Evolutionary conservation across 2,797 vertebrate species (phyloP), one percentile per base, ranked within the genome.

Genomic region (Carapus acus): DNA sequence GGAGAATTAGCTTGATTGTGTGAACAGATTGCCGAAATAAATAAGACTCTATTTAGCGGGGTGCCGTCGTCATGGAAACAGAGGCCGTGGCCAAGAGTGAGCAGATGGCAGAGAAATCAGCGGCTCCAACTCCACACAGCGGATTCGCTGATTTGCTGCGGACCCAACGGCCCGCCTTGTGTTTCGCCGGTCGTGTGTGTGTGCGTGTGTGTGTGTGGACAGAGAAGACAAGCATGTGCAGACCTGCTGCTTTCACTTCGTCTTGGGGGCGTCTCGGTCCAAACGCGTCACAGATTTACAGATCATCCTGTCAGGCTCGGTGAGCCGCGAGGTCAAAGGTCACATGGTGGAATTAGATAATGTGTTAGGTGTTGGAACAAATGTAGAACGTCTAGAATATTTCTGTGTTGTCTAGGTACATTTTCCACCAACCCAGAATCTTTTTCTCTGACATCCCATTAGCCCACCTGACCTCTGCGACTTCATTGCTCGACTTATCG

Each of bases 61-160:
- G 63, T 23, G 0, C 29, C 2, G 82, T 85, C 73, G 80, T 74
- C 81, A 81, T 73, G 80, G 85, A 62, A 72, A 87, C 21, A 42
- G 43, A 23, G 14, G 33, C 14, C 18, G 6, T 44, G 50, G 79
- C 75, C 77, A 78, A 56, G 61, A 69, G 37, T 1, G 71, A 83
- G 58, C 85, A 86, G 85, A 86, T 85, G 83, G 85, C 76, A 1
- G 57, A 75, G 69, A 58, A 83, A 78, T 78, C 69, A 34, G 81
- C 81, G 82, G 79, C 76, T 33, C 19, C 3, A 46, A 55, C 58
- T 78, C 77, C 79, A 66, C 71, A 42, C 9, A 17, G 67, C 68
- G 54, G 67, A 74, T 72, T 70, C 5, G 1, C 71, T 59, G 65
- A 65, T 77, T 76, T 70, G 62, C 68, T 50, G 56, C 22, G 22